Base-by-base conservation (phyloP, 2,113 vertebrate species). In the Thunnus maccoyii region DNA sequence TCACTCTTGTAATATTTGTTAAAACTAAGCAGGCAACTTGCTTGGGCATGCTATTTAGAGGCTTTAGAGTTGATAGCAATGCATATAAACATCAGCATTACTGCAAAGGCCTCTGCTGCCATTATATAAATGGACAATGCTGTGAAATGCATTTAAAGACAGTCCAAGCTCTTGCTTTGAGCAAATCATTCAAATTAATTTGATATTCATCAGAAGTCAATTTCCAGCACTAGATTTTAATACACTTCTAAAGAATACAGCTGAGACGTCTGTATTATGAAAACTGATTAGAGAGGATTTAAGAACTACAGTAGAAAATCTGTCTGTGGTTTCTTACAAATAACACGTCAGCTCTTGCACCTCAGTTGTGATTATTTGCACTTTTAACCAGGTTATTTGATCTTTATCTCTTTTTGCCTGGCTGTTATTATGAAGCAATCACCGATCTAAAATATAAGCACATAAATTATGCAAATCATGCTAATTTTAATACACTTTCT, bases 61-160 rank as follows among this genome's bases (percentile, higher is more conserved):
- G 25, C 27, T 22, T 22, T 22, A 5, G 18, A 25, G 51, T 30
- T 75, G 17, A 57, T n/a, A 52, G 41, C 22, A 32, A 47, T 80
- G 62, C 41, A 68, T 48, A 57, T 11, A 60, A 52, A 57, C 13
- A 72, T 63, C 17, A 36, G 27, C 27, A 48, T 73, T 51, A n/a
- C 47, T 14, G 47, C 25, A 30, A 54, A 66, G 46, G 52, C 2
- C 3, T 73, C 0, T 3, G 22, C 50, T 55, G 25, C 32, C 16
- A 55, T 47, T 20, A 50, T 2, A 72, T 5, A 57, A 57, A 46
- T 17, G 13, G 18, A 14, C 1, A 55, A 36, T 1, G 13, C 32
- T 36, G 56, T 22, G 20, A 56, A 22, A 52, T 9, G 3, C 15
- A 57, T 50, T 62, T 25, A 17, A 63, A 36, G 18, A 60, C 4